Base-by-base conservation (phyloP, 2,888 invertebrate genomes). In the Hydrotaea diabolus region DNA sequence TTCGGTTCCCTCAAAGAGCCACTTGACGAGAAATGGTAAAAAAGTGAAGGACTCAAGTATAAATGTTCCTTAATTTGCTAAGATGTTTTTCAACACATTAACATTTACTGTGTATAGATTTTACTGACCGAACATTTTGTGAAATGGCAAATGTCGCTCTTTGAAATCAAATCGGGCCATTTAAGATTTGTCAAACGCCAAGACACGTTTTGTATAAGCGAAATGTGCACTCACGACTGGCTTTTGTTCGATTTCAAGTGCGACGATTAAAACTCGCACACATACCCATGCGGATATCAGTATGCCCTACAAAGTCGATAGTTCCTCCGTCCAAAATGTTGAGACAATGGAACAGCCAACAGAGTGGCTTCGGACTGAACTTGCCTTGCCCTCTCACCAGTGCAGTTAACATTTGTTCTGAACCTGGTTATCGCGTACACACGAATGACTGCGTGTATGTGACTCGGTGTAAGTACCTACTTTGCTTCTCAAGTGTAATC, bases 131-230 rank as follows among this genome's bases (percentile, higher is more conserved):
- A 39, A 11, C 39, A 39, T 39, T 23, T 23, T 9, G 8, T 59
- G 1, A 26, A 59, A 59, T 21, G 21, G 21, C 73, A 49, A 76
- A 77, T 39, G 72, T 62, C 15, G 62, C 9, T 73, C 74, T 17
- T 81, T 81, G 90, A 89, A 90, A 90, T 90, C 87, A 89, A 90
- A 90, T 90, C 90, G 89, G 90, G 90, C 90, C 90, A 90, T 90
- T 90, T 90, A 89, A 87, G 66, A 21, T 74, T 57, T 49, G 62
- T 21, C 55, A 55, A 55, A 55, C 17, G 7, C 8, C 17, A 55
- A 55, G 4, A 21, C 49, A 43, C 13, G 39, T n/a, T 49, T 49
- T 49, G 15, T 49, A 49, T 49, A n/a, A 15, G 49, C 49, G n/a
- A n/a, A 49, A 49, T 49, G n/a, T 49, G 11, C 31, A 31, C 13